phyloP scores from a whole-genome alignment of 2,113 vertebrate genomes.

The Blennius ocellaris region DNA sequence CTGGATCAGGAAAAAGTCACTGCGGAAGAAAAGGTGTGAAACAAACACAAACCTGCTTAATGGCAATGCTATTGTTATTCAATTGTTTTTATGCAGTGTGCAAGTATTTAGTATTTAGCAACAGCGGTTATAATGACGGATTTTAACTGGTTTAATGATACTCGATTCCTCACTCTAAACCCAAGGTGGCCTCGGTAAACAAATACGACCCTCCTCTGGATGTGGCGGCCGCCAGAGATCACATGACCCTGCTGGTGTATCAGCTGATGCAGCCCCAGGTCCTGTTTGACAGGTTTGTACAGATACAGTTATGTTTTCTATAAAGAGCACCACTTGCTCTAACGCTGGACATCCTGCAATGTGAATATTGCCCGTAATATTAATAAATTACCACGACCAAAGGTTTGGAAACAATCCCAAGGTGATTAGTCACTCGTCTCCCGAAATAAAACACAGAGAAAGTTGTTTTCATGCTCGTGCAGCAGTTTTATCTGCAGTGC shows the following conservation, averaged over 20 bases:
- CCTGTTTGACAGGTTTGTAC: slow-evolving; percentile 88
- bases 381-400: not conserved
- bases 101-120: too few relatives aligned
- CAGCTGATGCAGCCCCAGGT: slow-evolving; percentile 88
- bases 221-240: slow-evolving; percentile 88
- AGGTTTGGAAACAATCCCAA: slow-evolving; percentile 5
- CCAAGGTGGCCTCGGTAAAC: slow-evolving; percentile 89
- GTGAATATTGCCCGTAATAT: too few relatives aligned
- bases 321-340: too few relatives aligned
- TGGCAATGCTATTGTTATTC: too few relatives aligned
- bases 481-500: slow-evolving; percentile 30
- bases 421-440: not conserved
- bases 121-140: too few relatives aligned
- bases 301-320: not conserved
- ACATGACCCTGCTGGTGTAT: slow-evolving; percentile 86
- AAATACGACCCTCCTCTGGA: slow-evolving; percentile 89
- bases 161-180: slow-evolving; percentile 1
- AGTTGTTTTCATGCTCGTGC: slow-evolving; percentile 21
- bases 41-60: not conserved
- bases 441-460: slow-evolving; percentile 6
- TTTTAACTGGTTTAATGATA: too few relatives aligned
- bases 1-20: slow-evolving; percentile 88
- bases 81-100: too few relatives aligned
- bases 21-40: slow-evolving; percentile 90
- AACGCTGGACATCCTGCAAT: too few relatives aligned